Evolutionary conservation across 2,888 invertebrate genomes (phyloP), one percentile per base, ranked within the genome.

Genomic region (Panzeria rudis): DNA sequence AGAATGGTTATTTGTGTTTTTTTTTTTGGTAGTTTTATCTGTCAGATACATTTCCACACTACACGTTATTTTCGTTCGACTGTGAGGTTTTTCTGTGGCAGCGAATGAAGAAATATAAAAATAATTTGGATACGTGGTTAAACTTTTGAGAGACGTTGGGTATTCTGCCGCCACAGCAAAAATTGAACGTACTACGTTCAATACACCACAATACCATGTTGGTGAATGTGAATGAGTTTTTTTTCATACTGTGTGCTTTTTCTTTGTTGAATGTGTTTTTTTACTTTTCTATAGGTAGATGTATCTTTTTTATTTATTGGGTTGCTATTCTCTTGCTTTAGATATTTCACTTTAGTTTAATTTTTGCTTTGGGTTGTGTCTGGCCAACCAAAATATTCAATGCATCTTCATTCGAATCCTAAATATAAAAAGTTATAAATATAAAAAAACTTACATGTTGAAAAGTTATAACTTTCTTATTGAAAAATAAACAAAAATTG

Each of bases 281-380:
- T 59, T 11, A 4, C 15, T 77, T 83, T 83, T 72, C 47, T 71
- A 64, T 72, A 17, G 50, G 50, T 54, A 41, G 56, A 64, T 50
- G 64, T 83, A 64, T 76, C 76, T 77, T 83, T 29, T 75, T 69
- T 47, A 38, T 71, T 73, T 59, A 72, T 75, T 72, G 80, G 91
- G 90, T 89, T 90, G 86, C 88, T 83, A 56, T 85, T 88, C 90
- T 90, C 90, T 90, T 88, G 87, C 86, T 86, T 83, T 86, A 86
- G 88, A 86, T 79, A 85, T 69, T 87, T 82, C 66, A 87, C 81
- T 89, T 89, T 89, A 91, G 90, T 91, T 90, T 89, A 89, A 89
- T 88, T 91, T 91, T 90, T 89, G 91, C 90, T 90, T 90, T 91
- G 90, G 90, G 89, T 90, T 90, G 91, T 90, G 89, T 86, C 89